Conservation (phyloP, 2,888 invertebrate genomes). For the Bellardia pandia region DNA sequence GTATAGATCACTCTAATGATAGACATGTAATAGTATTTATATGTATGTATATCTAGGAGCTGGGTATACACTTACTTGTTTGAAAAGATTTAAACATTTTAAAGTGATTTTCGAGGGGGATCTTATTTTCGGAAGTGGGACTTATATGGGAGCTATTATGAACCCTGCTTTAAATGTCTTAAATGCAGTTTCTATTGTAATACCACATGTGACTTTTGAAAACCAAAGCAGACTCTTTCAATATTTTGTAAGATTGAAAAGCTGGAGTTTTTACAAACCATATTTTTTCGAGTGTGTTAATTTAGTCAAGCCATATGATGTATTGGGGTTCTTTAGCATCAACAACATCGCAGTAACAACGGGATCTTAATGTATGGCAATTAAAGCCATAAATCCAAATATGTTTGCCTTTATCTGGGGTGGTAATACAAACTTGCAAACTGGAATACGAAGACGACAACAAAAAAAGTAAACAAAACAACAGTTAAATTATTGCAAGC, state of each 20-base stretch:
- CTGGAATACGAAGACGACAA: conserved; percentile 22
- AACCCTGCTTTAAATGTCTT: too few relatives aligned
- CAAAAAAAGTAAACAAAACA: conserved; percentile 63
- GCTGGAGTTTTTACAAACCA: neutral
- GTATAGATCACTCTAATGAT: too few relatives aligned
- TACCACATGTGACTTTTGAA: too few relatives aligned
- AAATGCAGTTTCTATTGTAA: too few relatives aligned
- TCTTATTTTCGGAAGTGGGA: too few relatives aligned
- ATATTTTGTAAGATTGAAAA: neutral
- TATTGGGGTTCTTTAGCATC: conserved; percentile 55
- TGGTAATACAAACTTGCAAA: conserved; percentile 35
- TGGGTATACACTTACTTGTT: too few relatives aligned
- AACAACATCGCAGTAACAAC: conserved; percentile 61
- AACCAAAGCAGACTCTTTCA: too few relatives aligned
- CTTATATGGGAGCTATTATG: neutral
- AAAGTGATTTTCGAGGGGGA: too few relatives aligned
- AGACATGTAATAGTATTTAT: too few relatives aligned
- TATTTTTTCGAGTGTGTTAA: conserved; percentile 38
- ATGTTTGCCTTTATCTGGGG: conserved; percentile 58
- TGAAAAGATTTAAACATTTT: too few relatives aligned
- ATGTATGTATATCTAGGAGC: too few relatives aligned
- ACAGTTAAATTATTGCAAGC: conserved; percentile 72
- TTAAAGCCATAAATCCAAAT: conserved; percentile 75
- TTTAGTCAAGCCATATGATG: conserved; percentile 25
- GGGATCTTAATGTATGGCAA: conserved; percentile 77